A percentile compares a stretch with the other conserved stretches of the same genome.
Conservation (phyloP, 1,140 invertebrate species). For the Helicoverpa zea region DNA sequence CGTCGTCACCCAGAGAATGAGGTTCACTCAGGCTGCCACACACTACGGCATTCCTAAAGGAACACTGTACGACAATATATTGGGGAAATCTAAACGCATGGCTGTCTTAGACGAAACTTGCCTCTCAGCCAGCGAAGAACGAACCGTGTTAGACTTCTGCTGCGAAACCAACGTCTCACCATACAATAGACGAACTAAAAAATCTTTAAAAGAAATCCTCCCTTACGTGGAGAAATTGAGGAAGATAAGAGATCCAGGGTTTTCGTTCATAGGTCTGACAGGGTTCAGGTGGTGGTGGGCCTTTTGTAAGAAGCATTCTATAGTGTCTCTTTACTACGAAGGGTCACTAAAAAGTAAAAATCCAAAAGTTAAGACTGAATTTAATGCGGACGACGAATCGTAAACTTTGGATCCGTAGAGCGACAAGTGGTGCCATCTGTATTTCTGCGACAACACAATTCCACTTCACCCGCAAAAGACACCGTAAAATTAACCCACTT, state of each 20-base stretch:
- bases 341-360: conserved; percentile 60
- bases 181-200: conserved; percentile 91
- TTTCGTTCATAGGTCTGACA: conserved; percentile 89
- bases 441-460: not conserved
- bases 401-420: conserved; percentile 9
- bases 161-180: conserved; percentile 91
- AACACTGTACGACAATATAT: conserved; percentile 93
- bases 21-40: conserved; percentile 91
- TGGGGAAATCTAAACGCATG: conserved; percentile 93
- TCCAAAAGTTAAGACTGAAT: conserved; percentile 65
- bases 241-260: conserved; percentile 88
- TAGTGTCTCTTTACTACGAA: conserved; percentile 86
- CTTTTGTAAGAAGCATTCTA: conserved; percentile 93
- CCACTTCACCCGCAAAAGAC: not conserved
- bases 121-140: conserved; percentile 88
- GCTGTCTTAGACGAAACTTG: conserved; percentile 91
- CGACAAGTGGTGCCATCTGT: not conserved
- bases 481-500: too few relatives aligned
- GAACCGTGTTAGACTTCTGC: conserved; percentile 90
- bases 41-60: conserved; percentile 92
- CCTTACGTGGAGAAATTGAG: conserved; percentile 89
- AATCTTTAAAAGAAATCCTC: conserved; percentile 89
- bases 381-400: conserved; percentile 67
- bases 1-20: conserved; percentile 92
- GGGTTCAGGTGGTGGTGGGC: conserved; percentile 94